phyloP scores from a whole-genome alignment of 1,140 invertebrate species.

The Neuroterus valhalla region DNA sequence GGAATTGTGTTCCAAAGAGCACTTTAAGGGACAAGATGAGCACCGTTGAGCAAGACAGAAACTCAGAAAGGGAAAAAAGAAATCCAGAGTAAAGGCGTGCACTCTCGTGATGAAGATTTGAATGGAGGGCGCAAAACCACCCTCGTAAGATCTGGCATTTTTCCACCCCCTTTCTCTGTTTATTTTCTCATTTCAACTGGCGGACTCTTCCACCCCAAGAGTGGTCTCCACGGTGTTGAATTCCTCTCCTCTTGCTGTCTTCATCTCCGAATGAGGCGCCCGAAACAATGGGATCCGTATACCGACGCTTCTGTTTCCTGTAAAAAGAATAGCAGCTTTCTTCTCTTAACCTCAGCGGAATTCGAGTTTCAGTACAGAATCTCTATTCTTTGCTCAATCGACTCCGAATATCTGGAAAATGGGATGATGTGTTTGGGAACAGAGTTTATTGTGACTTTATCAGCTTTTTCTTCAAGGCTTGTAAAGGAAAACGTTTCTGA shows the following conservation, averaged over 20 bases:
- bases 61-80: neutral
- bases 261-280: conserved; percentile 4
- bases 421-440: neutral
- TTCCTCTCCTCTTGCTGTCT: conserved; percentile 17
- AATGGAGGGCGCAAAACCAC: conserved; percentile 53
- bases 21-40: conserved; percentile 36
- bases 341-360: neutral
- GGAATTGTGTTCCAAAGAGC: conserved; percentile 43
- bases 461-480: too few relatives aligned
- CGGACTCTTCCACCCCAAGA: conserved; percentile 31
- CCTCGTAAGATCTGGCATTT: conserved; percentile 48
- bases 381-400: neutral
- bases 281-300: conserved; percentile 50
- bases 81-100: conserved; percentile 40
- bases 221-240: conserved; percentile 5
- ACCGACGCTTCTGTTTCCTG: conserved; percentile 33
- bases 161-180: conserved; percentile 40
- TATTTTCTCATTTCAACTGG: conserved; percentile 53
- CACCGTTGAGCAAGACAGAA: neutral
- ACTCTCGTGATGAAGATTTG: conserved; percentile 59
- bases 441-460: too few relatives aligned
- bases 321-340: neutral
- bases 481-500: too few relatives aligned
- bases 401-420: neutral
- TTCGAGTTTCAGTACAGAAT: neutral